Conservation (phyloP, 1,140 invertebrate genomes). For the Chlorops oryzae region DNA sequence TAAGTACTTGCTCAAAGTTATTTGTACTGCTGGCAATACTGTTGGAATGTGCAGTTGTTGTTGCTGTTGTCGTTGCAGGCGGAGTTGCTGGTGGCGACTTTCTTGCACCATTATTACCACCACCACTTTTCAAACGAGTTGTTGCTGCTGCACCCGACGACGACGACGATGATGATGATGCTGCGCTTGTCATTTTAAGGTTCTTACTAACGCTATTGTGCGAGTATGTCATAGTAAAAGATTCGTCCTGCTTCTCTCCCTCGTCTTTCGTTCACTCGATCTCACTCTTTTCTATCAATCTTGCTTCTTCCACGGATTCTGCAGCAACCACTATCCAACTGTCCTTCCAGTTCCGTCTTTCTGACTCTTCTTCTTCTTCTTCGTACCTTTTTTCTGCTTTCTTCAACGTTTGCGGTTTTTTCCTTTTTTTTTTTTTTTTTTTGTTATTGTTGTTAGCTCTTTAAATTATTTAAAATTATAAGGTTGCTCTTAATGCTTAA, state of each 20-base stretch:
- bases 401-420: neutral
- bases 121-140: conserved; percentile 37
- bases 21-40: conserved; percentile 49
- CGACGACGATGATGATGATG: conserved; percentile 27
- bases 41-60: conserved; percentile 47
- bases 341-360: conserved; percentile 1
- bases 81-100: conserved; percentile 23
- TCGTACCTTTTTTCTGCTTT: too few relatives aligned
- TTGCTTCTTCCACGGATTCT: conserved; percentile 7
- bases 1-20: conserved; percentile 25
- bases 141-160: conserved; percentile 43
- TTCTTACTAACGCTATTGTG: conserved; percentile 48
- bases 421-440: conserved; percentile 36
- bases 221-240: conserved; percentile 47
- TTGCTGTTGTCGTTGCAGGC: conserved; percentile 21
- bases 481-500: conserved; percentile 47
- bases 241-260: conserved; percentile 4
- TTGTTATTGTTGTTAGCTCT: conserved; percentile 10
- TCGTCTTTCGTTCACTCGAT: conserved; percentile 20
- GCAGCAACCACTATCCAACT: conserved; percentile 10
- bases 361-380: neutral
- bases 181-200: conserved; percentile 46
- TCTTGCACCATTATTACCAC: conserved; percentile 8
- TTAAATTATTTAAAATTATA: conserved; percentile 31
- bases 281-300: conserved; percentile 11